Percentiles rank a stretch among this genome's conserved stretches.
These are phyloP conservation scores for Syrrhaptes paradoxus DNA, from an alignment of 2,113 vertebrate genomes.

Conservation along the genomic window DNA sequence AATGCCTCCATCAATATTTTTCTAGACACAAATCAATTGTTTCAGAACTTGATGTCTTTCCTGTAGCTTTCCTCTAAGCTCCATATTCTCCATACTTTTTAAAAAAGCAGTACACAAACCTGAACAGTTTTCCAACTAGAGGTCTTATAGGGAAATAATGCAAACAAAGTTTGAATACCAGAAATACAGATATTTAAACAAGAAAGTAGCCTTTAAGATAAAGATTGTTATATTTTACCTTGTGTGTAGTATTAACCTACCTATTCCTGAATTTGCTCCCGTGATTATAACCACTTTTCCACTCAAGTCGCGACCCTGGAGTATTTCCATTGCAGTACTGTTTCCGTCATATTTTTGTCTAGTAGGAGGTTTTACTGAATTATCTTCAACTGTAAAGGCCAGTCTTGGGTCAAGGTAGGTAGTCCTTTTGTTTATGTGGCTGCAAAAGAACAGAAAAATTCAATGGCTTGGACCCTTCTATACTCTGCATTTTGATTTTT, in stretches of 20 bases:
- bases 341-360: slow-evolving; percentile 91
- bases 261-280: slow-evolving; percentile 92
- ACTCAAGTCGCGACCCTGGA: slow-evolving; percentile 90
- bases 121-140: neutral
- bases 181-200: neutral
- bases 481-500: neutral
- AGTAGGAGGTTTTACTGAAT: slow-evolving; percentile 81
- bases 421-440: slow-evolving; percentile 96
- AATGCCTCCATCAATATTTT: neutral
- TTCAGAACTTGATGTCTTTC: neutral
- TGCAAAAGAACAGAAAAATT: slow-evolving; percentile 62
- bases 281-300: slow-evolving; percentile 89
- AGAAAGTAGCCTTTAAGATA: neutral
- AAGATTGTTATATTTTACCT: neutral
- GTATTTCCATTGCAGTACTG: slow-evolving; percentile 90
- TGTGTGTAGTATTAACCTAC: slow-evolving; percentile 70
- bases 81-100: neutral
- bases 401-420: slow-evolving; percentile 97
- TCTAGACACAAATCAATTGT: neutral
- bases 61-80: neutral
- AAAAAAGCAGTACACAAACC: neutral
- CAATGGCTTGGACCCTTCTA: neutral
- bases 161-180: neutral
- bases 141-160: neutral
- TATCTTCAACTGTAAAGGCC: slow-evolving; percentile 95